These are phyloP conservation scores for Thamnaconus septentrionalis DNA, from an alignment of 2,113 vertebrate genomes.

Conservation along the genomic window DNA sequence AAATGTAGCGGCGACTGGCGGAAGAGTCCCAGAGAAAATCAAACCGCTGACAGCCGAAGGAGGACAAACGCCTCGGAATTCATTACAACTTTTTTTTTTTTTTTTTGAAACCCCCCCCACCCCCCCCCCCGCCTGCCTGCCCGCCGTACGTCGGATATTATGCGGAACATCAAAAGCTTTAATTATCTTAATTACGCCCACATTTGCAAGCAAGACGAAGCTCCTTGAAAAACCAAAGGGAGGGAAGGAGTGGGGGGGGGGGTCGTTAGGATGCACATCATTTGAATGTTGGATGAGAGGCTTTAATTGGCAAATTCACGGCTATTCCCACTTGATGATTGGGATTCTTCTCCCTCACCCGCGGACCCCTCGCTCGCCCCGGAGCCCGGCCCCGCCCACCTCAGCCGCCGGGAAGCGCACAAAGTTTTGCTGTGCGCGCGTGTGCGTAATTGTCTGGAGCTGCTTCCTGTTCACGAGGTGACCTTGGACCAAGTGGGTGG, in stretches of 20 bases:
- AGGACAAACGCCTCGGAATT: constrained; percentile 49
- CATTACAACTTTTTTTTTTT: constrained; percentile 37
- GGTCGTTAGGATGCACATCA: constrained; percentile 71
- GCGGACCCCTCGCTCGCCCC: not conserved
- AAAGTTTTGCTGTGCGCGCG: constrained; percentile 23
- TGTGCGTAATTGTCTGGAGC: constrained; percentile 10
- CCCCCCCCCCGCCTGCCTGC: too few species aligned
- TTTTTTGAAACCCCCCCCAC: constrained; percentile 2
- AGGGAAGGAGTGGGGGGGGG: constrained; percentile 49
- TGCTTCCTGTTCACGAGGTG: not conserved
- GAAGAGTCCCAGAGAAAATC: not conserved
- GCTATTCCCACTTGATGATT: constrained; percentile 61
- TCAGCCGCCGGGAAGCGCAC: constrained; percentile 10
- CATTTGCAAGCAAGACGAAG: constrained; percentile 54
- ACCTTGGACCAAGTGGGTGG: constrained; percentile 2
- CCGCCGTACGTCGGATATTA: constrained; percentile 49
- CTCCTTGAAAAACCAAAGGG: constrained; percentile 53
- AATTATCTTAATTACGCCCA: constrained; percentile 74
- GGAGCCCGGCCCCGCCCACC: not conserved
- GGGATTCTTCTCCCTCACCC: constrained; percentile 30
- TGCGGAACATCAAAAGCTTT: constrained; percentile 69
- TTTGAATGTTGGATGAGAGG: constrained; percentile 62
- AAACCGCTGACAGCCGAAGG: constrained; percentile 1
- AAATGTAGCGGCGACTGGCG: too few species aligned
- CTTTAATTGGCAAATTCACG: constrained; percentile 69